Evolutionary conservation across 2,797 vertebrate species (phyloP), one percentile per base, ranked within the genome.

Genomic region (Chelon labrosus): DNA sequence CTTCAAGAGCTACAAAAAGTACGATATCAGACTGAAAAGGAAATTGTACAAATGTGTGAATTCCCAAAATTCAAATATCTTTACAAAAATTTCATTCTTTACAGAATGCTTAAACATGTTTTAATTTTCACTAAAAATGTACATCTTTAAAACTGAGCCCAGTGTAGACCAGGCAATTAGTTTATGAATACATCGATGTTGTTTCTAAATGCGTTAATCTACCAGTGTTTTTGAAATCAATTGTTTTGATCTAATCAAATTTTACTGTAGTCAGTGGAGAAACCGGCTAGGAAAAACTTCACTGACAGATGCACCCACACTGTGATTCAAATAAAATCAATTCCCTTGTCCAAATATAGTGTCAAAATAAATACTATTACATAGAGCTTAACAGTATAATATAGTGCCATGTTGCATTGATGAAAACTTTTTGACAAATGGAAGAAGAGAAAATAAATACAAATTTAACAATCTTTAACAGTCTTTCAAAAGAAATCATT

Each of bases 1-100:
- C 65, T 68, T 78, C 38, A 54, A 70, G 53, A 79, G 60, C 56
- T 66, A 55, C 58, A 73, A 59, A 59, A 72, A 84, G 57, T 65
- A 58, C 56, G n/a, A 35, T 54, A 77, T 81, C 62, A 71, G 27
- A 71, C 59, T 60, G 11, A 57, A 63, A 73, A 70, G 68, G 82
- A 81, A 79, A 74, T 85, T 89, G 70, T 88, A 75, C 49, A 81
- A 60, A 85, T 89, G 79, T 80, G 73, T 61, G 44, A 77, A 77
- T 49, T 31, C 59, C 70, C 41, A 58, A 1, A 50, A 56, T 19
- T 31, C 0, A 62, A 64, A 62, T 31, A 50, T 46, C 8, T 66
- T 55, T 75, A 27, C 25, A 27, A 27, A 27, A 27, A 27, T 27
- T 1, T 27, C 4, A 27, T 68, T 35, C 10, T 41, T 41, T 10